Evolutionary conservation across 64 coral and sea anemone species (phyloP).

Genomic region (Montipora efflorescens): DNA sequence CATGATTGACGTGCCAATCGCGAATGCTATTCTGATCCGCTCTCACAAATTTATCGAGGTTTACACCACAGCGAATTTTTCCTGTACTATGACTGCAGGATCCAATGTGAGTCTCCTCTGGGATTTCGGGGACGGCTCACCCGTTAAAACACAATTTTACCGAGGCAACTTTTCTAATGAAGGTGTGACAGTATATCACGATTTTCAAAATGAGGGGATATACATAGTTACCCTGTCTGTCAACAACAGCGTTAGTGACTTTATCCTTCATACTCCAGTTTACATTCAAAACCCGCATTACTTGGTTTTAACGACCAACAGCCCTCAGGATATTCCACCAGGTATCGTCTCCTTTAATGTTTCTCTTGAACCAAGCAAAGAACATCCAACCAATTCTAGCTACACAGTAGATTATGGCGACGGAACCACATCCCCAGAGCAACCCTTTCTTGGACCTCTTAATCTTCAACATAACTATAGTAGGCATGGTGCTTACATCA

Average conservation of each 20-base stretch:
- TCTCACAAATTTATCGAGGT: constrained; percentile 25
- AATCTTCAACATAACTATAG: constrained; percentile 51
- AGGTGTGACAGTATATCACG: constrained; percentile 57
- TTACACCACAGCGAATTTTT: constrained; percentile 52
- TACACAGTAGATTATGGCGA: constrained; percentile 79
- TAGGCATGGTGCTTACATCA: constrained; percentile 50
- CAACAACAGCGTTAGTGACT: constrained; percentile 82
- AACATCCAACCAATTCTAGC: constrained; percentile 69
- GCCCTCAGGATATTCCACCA: constrained; percentile 77
- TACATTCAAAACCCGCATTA: constrained; percentile 60
- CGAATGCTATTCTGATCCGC: background rate
- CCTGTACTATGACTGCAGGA: constrained; percentile 41
- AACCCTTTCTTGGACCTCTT: background rate
- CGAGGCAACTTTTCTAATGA: constrained; percentile 58
- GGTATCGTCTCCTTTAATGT: constrained; percentile 71
- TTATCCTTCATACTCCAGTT: constrained; percentile 15
- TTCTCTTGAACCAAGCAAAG: background rate
- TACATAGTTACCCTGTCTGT: constrained; percentile 27
- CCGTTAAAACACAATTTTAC: background rate
- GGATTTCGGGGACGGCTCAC: constrained; percentile 63
- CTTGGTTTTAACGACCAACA: constrained; percentile 46
- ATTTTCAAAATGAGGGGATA: constrained; percentile 35
- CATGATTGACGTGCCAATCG: constrained; percentile 71
- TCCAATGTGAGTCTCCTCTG: constrained; percentile 84
- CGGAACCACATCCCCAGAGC: background rate